These are phyloP conservation scores for Helostoma temminkii DNA, from an alignment of 2,797 vertebrate species.

Conservation along the genomic window DNA sequence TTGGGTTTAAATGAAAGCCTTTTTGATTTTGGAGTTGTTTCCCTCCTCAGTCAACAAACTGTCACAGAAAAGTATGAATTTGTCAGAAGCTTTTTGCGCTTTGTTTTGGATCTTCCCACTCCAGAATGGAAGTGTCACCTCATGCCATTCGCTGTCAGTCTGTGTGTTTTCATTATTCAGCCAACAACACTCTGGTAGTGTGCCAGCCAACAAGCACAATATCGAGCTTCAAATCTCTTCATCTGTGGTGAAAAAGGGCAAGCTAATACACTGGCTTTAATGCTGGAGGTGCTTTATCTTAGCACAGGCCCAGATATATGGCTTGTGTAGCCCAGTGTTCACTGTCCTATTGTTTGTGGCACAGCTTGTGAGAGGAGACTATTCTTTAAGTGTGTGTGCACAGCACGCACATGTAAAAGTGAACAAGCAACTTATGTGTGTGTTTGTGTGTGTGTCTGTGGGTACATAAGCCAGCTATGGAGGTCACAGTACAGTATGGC, in stretches of 20 bases:
- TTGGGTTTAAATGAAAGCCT: slow-evolving; percentile 64
- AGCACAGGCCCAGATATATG: slow-evolving; percentile 72
- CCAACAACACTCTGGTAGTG: slow-evolving; percentile 77
- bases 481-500: slow-evolving; percentile 85
- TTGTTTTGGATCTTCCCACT: slow-evolving; percentile 80
- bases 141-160: slow-evolving; percentile 81
- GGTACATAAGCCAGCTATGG: slow-evolving; percentile 74
- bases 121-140: slow-evolving; percentile 78
- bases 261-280: slow-evolving; percentile 78
- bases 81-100: slow-evolving; percentile 77
- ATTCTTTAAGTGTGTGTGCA: slow-evolving; percentile 62
- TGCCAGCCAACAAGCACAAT: slow-evolving; percentile 76
- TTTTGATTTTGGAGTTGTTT: slow-evolving; percentile 69
- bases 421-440: slow-evolving; percentile 49
- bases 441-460: slow-evolving; percentile 48
- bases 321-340: slow-evolving; percentile 57
- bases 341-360: slow-evolving; percentile 67
- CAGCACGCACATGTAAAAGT: slow-evolving; percentile 60
- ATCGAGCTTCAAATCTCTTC: slow-evolving; percentile 79
- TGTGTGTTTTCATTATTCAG: slow-evolving; percentile 82
- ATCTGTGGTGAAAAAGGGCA: slow-evolving; percentile 79
- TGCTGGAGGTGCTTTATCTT: slow-evolving; percentile 78
- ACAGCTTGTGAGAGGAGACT: slow-evolving; percentile 58
- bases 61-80: slow-evolving; percentile 77
- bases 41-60: slow-evolving; percentile 74